Conservation (phyloP, 2,888 invertebrate genomes). For the Chironomus tentans region DNA sequence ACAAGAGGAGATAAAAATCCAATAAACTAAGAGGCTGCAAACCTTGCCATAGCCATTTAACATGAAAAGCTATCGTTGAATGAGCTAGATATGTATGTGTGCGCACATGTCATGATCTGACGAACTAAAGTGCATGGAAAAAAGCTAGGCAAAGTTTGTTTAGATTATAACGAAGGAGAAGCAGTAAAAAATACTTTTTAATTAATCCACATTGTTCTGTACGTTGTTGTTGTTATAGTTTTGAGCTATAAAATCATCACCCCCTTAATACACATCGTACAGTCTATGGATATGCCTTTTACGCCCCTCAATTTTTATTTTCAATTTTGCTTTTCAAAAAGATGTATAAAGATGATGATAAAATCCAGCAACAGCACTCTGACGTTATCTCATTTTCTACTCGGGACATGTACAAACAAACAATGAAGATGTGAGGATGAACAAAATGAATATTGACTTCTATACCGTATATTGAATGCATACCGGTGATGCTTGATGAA, state of each 20-base stretch:
- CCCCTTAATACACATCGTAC: not conserved
- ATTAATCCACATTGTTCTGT: constrained; percentile 8
- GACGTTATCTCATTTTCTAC: not conserved
- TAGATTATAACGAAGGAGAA: not conserved
- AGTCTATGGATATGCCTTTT: not conserved
- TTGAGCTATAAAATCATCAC: not conserved
- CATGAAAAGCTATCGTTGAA: not conserved
- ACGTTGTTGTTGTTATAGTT: constrained; percentile 15
- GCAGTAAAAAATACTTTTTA: constrained; percentile 11
- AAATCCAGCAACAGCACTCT: not conserved
- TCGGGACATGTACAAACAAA: not conserved
- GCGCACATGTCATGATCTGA: not conserved
- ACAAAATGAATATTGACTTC: too few species aligned
- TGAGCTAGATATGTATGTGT: not conserved
- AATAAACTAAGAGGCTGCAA: not conserved
- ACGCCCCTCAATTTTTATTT: not conserved
- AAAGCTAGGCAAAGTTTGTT: not conserved
- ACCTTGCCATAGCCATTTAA: not conserved
- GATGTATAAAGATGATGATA: not conserved
- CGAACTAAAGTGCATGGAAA: not conserved
- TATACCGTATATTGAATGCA: too few species aligned
- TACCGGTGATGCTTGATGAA: too few species aligned
- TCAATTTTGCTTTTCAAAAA: not conserved
- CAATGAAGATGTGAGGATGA: not conserved
- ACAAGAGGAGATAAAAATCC: too few species aligned